A percentile compares a stretch with the other conserved stretches of the same genome.
These are phyloP conservation scores for Peromyscus californicus DNA, from an alignment of 2,113 vertebrate species.

Conservation along the genomic window DNA sequence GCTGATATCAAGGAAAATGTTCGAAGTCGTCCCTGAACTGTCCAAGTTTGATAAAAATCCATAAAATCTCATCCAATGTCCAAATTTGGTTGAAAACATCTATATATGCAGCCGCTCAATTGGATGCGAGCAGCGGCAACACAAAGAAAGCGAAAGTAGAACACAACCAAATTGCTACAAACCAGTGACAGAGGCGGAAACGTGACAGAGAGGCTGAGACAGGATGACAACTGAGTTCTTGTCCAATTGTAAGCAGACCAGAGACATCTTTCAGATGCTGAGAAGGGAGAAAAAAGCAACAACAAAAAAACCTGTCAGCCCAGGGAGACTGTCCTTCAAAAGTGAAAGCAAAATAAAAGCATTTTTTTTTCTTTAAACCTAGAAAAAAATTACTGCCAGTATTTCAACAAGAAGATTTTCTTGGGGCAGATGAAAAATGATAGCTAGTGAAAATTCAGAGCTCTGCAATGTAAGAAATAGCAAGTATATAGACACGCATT, in stretches of 20 bases:
- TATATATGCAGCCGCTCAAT: neutral
- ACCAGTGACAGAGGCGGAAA: neutral
- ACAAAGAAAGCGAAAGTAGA: constrained; percentile 13
- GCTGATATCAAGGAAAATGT: neutral
- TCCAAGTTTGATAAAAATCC: neutral
- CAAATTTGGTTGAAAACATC: neutral
- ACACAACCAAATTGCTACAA: neutral
- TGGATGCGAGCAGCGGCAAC: neutral
- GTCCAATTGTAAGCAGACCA: neutral
- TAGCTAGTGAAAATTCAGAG: neutral
- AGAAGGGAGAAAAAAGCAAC: neutral
- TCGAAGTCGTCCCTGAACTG: neutral
- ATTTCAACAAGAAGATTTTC: neutral
- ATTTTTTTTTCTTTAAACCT: neutral
- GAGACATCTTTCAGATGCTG: neutral
- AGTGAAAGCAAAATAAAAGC: neutral
- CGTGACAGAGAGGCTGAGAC: neutral
- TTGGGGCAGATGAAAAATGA: neutral
- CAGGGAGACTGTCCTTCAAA: neutral
- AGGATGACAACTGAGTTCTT: neutral
- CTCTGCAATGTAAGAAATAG: neutral
- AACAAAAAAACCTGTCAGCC: neutral
- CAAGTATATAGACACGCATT: neutral
- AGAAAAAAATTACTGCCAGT: neutral
- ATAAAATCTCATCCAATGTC: neutral